Base-by-base conservation (phyloP, 1,140 invertebrate species). In the Globodera ellingtonae region DNA sequence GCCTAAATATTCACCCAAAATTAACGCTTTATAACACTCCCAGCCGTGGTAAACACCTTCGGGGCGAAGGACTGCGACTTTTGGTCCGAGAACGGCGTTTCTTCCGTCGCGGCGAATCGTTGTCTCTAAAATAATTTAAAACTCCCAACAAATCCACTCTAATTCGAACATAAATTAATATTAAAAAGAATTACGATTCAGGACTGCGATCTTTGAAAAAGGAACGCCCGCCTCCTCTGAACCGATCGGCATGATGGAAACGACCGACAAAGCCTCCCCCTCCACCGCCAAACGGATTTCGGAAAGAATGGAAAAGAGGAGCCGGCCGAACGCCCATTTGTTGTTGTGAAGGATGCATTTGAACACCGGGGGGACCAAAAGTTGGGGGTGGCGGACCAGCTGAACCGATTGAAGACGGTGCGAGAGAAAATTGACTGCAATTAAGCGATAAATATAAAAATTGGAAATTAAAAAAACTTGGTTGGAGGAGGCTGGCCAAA, bases 251-350 rank as follows among this genome's bases (percentile, higher is more conserved):
- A 35, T 76, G 74, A 47, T 69, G 75, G 9, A 77, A 77, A 56
- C 73, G 73, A 59, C 65, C 73, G 65, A 44, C 56, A 56, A 75
- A 75, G 8, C 75, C 62, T 18, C 75, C 75, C 35, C 74, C 75
- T 24, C 44, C 35, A 46, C 75, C 75, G 46, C 75, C 75, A 48
- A 77, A 77, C 6, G 75, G 75, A 47, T 77, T 65, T 5, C 67
- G 50, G 72, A 82, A 65, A 46, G 80, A 80, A 84, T 83, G 77
- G 65, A 67, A 67, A 47, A 56, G 52, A 44, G 62, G 35, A 5
- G 75, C 15, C 21, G 56, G 79, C 46, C 67, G 67, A 35, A 47
- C 50, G 66, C 59, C 48, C 21, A 69, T 44, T 76, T 76, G 74
- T 46, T 75, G 74, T n/a, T 56, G 74, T 13, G 59, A 24, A 46